Evolutionary conservation across 2,113 vertebrate genomes (phyloP), one percentile per base, ranked within the genome.

Genomic region (Indicator indicator): DNA sequence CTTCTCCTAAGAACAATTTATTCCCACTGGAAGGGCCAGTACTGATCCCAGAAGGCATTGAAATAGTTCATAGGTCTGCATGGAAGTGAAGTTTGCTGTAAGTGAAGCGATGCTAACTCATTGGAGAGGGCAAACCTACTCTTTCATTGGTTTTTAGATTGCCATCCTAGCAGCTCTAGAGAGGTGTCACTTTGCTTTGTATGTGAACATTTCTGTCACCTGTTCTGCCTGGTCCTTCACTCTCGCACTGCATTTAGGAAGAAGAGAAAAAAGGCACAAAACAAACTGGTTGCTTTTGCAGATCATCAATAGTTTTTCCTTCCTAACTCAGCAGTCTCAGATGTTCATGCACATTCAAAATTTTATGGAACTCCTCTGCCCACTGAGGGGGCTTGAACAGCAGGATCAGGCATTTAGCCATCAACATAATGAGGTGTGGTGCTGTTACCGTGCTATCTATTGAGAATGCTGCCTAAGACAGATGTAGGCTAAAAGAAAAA

Each of bases 401-500:
- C 33, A 94, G 50, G 33, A 89, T 88, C 28, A 69, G 55, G 20
- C 27, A 88, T 67, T 86, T 56, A 64, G 30, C 16, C 36, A 65
- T 59, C 64, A 70, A n/a, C 7, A 38, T 30, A 44, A 59, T 23
- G 16, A 70, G 12, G 32, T 20, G 68, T 28, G 6, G 50, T 33
- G 27, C 32, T 69, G 44, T 59, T 75, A 42, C 58, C 72, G 12
- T 32, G 20, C 26, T 38, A 17, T 50, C n/a, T 48, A 38, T 58
- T 50, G 50, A 78, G 70, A 88, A 89, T 23, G n/a, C 14, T 84
- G 84, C 48, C 44, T 71, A 52, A 72, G 73, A 88, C 46, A 86
- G 36, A 67, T 55, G 11, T 74, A 93, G 65, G 58, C 84, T 75
- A 82, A 59, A 69, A 83, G 62, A 77, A 80, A 83, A 85, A 64